Percentiles rank a stretch among this genome's conserved stretches.
Conservation (phyloP, 2,113 vertebrate genomes). For the Callocephalon fimbriatum region DNA sequence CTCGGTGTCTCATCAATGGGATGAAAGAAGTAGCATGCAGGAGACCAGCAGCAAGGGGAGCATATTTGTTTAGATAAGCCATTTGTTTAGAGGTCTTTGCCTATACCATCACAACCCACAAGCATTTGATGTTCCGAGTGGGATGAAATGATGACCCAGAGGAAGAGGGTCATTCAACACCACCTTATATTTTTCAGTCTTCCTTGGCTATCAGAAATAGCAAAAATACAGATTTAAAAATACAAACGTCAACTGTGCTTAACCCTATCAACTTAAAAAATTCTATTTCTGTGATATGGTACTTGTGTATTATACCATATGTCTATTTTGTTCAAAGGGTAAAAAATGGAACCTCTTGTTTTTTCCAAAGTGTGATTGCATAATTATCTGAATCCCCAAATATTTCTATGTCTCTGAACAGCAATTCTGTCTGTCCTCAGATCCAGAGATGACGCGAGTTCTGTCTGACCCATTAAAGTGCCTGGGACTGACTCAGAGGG, state of each 20-base stretch:
- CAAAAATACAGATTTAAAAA: not conserved
- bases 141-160: not conserved
- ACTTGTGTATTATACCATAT: too few species aligned
- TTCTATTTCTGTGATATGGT: fast-evolving
- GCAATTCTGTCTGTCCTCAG: not conserved
- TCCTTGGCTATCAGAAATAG: not conserved
- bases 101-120: not conserved
- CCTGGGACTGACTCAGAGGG: not conserved
- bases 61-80: not conserved
- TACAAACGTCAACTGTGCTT: not conserved
- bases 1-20: not conserved
- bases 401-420: not conserved
- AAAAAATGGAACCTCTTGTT: not conserved
- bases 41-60: not conserved
- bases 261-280: not conserved
- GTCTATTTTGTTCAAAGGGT: not conserved
- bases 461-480: not conserved
- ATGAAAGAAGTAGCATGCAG: not conserved
- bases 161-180: not conserved
- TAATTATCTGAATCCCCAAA: not conserved
- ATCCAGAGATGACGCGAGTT: not conserved
- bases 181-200: not conserved
- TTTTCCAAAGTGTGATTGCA: not conserved
- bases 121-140: fast-evolving
- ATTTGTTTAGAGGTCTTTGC: not conserved